Base-by-base conservation (phyloP, 2,113 vertebrate species). In the Nipponia nippon region DNA sequence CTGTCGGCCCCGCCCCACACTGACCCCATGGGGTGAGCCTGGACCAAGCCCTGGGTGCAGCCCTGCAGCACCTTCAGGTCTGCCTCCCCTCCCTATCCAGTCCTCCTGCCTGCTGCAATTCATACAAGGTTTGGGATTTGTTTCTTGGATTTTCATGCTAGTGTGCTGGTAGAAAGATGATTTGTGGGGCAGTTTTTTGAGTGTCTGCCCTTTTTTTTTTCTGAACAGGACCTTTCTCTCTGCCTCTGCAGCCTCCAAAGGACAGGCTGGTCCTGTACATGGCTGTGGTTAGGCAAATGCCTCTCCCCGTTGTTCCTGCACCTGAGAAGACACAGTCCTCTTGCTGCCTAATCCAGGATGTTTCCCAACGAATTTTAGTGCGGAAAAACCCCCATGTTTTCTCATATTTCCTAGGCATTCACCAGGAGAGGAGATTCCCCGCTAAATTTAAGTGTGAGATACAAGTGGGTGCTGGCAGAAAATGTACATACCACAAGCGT, bases 401-500 rank as follows among this genome's bases (percentile, higher is more conserved):
- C 75, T 91, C 17, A 4, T 56, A 61, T 70, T 92, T 88, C 29
- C 46, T 77, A 73, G 38, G 11, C 34, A 59, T 52, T 76, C 77
- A 65, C 11, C 26, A 76, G 16, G 44, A 94, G 30, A 75, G 40
- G 81, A 96, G 55, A 90, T 69, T 85, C 87, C 66, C 40, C 13
- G 19, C 66, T 90, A 87, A 88, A 90, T 94, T 89, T 90, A 94
- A 93, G 62, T 32, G 19, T 4, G 20, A 92, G 69, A 66, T 76
- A 23, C 30, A 96, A 91, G 70, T 85, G 49, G 58, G 56, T 73
- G 79, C 61, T 87, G 66, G 53, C 78, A 91, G 84, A 84, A 65
- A 38, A 49, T 6, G 2, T 21, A 13, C 19, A 42, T 18, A 52
- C 18, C 34, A 47, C 78, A 91, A 71, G 29, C 1, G 3, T 42